Evolutionary conservation across 2,113 vertebrate genomes (phyloP).

Genomic region (Nerophis ophidion): DNA sequence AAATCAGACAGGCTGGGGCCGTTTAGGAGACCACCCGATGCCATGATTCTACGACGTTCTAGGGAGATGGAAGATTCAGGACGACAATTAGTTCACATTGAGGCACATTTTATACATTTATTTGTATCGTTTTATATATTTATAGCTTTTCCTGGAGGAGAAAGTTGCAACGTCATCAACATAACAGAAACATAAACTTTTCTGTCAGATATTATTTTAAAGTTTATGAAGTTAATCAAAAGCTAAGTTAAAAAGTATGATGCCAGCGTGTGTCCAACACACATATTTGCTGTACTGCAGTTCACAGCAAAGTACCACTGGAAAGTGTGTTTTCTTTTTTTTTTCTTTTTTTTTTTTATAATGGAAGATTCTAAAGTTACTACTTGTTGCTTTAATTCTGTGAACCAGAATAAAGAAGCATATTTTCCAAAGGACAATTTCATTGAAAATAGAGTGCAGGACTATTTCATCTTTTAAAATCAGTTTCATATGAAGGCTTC

Average conservation of each 20-base stretch:
- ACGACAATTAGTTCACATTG: background rate
- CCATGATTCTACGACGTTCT: background rate
- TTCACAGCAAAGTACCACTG: slow-evolving; percentile 29
- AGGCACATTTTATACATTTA: background rate
- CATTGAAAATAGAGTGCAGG: slow-evolving; percentile 58
- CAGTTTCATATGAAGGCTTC: slow-evolving; percentile 45
- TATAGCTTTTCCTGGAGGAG: slow-evolving; percentile 1
- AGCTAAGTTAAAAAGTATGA: slow-evolving; percentile 27
- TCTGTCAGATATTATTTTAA: slow-evolving; percentile 10
- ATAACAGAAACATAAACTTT: background rate
- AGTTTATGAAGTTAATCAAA: slow-evolving; percentile 40
- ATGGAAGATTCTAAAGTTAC: slow-evolving; percentile 17
- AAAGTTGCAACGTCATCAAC: background rate
- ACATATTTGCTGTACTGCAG: slow-evolving; percentile 19
- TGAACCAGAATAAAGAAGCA: slow-evolving; percentile 47
- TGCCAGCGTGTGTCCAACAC: slow-evolving; percentile 39
- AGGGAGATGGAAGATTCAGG: background rate
- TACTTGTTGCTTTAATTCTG: slow-evolving; percentile 41
- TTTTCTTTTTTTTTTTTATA: too few relatives aligned
- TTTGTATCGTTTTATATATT: background rate
- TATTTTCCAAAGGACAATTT: slow-evolving; percentile 62
- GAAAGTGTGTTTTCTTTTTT: slow-evolving; percentile 4
- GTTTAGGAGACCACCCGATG: slow-evolving; percentile 5
- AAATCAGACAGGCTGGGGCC: background rate
- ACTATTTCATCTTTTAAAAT: slow-evolving; percentile 51